Evolutionary conservation across 2,888 invertebrate genomes (phyloP).

Genomic region (Trachelus troglodyta): DNA sequence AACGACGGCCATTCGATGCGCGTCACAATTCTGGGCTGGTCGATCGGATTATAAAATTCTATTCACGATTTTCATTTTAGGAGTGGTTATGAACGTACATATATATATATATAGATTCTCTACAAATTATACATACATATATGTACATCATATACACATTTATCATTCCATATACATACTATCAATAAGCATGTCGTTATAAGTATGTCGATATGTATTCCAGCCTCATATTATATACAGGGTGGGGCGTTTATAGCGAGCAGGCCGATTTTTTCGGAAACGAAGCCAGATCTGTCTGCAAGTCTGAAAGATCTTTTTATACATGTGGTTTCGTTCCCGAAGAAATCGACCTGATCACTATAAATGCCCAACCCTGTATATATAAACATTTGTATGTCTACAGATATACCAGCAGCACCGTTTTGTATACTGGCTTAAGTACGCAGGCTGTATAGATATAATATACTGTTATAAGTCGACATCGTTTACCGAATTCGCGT

Average conservation of each 20-base stretch:
- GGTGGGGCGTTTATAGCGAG: no score
- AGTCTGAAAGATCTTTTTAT: no score
- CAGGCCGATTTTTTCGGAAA: no score
- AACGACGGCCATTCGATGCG: not conserved
- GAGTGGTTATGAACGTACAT: not conserved
- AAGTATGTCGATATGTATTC: not conserved
- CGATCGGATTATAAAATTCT: not conserved
- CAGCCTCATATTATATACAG: not conserved
- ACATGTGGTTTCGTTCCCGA: no score
- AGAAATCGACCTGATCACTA: no score
- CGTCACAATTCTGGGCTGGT: not conserved
- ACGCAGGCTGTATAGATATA: not conserved
- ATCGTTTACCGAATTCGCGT: slow-evolving; percentile 8
- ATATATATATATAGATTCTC: not conserved
- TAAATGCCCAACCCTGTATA: not conserved
- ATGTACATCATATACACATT: not conserved
- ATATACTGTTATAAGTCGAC: slow-evolving; percentile 5
- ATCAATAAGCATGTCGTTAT: not conserved
- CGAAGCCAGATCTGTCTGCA: no score
- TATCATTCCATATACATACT: not conserved
- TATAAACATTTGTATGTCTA: not conserved
- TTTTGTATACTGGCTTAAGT: not conserved
- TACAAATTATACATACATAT: no score
- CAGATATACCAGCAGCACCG: not conserved
- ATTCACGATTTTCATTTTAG: not conserved